Evolutionary conservation across 2,888 invertebrate genomes (phyloP).

Genomic region (Agrilus mali): DNA sequence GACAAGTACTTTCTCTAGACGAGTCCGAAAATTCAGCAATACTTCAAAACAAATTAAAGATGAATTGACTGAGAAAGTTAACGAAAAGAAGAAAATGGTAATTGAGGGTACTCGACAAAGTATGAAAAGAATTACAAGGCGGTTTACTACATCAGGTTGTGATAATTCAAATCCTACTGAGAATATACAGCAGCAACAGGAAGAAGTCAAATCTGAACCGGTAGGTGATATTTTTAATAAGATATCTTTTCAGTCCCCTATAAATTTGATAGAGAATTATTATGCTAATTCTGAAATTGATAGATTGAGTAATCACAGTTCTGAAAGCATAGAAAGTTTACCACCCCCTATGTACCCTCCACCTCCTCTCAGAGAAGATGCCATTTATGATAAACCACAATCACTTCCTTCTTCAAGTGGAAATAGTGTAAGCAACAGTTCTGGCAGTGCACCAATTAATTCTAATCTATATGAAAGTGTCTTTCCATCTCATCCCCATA

Average conservation of each 20-base stretch:
- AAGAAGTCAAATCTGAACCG: conserved; percentile 16
- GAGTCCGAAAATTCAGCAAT: conserved; percentile 39
- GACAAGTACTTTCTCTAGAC: conserved; percentile 28
- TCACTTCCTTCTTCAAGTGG: conserved; percentile 29
- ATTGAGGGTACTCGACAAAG: conserved; percentile 48
- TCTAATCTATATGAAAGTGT: conserved; percentile 32
- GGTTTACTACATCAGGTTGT: conserved; percentile 19
- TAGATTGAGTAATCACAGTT: conserved; percentile 13
- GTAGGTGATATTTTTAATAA: conserved; percentile 44
- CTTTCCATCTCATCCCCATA: conserved; percentile 29
- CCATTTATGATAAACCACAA: conserved; percentile 42
- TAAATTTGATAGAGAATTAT: conserved; percentile 22
- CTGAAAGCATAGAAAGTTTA: conserved; percentile 26
- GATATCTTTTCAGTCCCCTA: conserved; percentile 51
- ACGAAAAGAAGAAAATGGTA: conserved; percentile 45
- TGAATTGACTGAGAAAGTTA: conserved; percentile 42
- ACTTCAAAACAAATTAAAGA: conserved; percentile 45
- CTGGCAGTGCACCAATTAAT: conserved; percentile 18
- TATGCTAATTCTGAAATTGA: conserved; percentile 25
- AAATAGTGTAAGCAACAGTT: conserved; percentile 23
- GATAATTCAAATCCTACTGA: conserved; percentile 11
- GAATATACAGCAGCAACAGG: conserved; percentile 12
- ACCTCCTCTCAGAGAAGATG: conserved; percentile 43
- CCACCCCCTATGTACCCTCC: conserved; percentile 47
- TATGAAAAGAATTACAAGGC: conserved; percentile 28